Evolutionary conservation across 2,797 vertebrate species (phyloP).

Genomic region (Macrochelys suwanniensis): DNA sequence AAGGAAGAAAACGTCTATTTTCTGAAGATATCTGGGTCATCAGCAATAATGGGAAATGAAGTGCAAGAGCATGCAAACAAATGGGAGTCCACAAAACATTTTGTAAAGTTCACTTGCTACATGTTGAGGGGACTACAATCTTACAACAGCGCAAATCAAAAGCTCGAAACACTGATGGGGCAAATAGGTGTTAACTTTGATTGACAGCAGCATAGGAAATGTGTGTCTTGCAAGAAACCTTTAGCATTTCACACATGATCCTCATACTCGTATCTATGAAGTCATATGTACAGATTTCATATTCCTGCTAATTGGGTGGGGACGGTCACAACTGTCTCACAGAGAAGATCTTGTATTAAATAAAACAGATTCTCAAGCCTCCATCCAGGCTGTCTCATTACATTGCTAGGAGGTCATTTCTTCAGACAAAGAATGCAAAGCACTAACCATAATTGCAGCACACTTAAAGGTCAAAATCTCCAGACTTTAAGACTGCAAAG

Average conservation of each 20-base stretch:
- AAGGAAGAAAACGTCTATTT: constrained; percentile 50
- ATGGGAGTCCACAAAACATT: constrained; percentile 44
- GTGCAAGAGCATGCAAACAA: constrained; percentile 47
- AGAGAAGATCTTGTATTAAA: constrained; percentile 45
- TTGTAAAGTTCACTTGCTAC: constrained; percentile 48
- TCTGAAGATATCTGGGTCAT: constrained; percentile 48
- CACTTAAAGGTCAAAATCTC: constrained; percentile 81
- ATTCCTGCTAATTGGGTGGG: constrained; percentile 73
- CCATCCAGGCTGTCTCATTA: constrained; percentile 50
- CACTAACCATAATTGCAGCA: constrained; percentile 74
- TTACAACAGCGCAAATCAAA: constrained; percentile 60
- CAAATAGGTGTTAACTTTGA: constrained; percentile 53
- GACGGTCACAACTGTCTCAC: constrained; percentile 67
- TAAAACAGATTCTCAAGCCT: constrained; percentile 7
- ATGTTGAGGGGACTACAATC: constrained; percentile 21
- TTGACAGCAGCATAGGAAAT: constrained; percentile 38
- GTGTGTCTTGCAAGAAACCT: background rate
- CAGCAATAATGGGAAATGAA: constrained; percentile 61
- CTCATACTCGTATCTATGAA: constrained; percentile 50
- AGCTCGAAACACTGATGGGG: constrained; percentile 68
- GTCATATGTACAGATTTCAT: constrained; percentile 47
- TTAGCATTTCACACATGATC: constrained; percentile 24
- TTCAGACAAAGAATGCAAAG: constrained; percentile 75
- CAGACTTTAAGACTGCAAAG: constrained; percentile 52
- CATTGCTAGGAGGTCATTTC: constrained; percentile 78